Percentiles rank a stretch among this genome's conserved stretches.
Conservation (phyloP, 1,140 invertebrate genomes). For the Diachasmimorpha longicaudata region DNA sequence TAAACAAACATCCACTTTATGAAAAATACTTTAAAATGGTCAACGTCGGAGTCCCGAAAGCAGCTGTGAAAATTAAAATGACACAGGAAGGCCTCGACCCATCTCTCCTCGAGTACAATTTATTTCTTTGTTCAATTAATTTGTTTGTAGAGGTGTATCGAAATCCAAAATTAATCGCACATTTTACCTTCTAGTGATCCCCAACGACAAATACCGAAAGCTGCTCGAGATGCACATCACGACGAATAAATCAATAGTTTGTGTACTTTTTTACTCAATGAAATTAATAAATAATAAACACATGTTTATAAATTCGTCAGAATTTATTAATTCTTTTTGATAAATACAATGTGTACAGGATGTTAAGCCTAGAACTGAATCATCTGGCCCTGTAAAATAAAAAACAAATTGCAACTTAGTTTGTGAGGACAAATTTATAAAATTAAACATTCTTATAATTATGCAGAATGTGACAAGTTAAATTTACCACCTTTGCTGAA, state of each 20-base stretch:
- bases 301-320: conserved; percentile 39
- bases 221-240: conserved; percentile 10
- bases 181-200: conserved; percentile 32
- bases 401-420: not conserved
- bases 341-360: conserved; percentile 41
- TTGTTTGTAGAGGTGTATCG: not conserved
- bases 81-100: conserved; percentile 80
- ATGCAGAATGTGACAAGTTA: too few relatives aligned
- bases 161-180: conserved; percentile 1
- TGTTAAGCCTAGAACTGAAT: conserved; percentile 22
- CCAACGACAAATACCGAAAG: conserved; percentile 35
- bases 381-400: conserved; percentile 24
- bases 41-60: conserved; percentile 80
- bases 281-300: conserved; percentile 37
- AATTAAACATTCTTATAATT: not conserved
- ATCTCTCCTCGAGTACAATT: conserved; percentile 73
- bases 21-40: conserved; percentile 88
- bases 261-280: conserved; percentile 40
- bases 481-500: too few relatives aligned
- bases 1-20: conserved; percentile 71
- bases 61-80: conserved; percentile 85
- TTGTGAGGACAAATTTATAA: not conserved
- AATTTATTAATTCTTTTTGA: conserved; percentile 52
- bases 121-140: not conserved
- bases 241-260: not conserved